Evolutionary conservation across 1,140 invertebrate species (phyloP).

Genomic region (Pseudomyrmex gracilis): DNA sequence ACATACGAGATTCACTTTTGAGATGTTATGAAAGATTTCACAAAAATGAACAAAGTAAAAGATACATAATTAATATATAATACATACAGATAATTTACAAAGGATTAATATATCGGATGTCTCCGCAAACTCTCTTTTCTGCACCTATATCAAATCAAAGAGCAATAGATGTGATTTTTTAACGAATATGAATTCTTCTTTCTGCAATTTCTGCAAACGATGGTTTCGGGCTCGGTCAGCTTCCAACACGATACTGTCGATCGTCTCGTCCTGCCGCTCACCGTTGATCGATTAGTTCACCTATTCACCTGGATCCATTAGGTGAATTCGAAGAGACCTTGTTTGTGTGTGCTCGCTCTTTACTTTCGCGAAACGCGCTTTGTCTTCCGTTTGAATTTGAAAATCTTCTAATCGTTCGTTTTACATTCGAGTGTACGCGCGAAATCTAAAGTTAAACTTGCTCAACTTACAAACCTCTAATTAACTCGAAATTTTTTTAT

Average conservation of each 20-base stretch:
- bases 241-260: background rate
- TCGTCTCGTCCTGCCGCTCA: slow-evolving; percentile 27
- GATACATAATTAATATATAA: no score
- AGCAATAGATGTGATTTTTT: background rate
- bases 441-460: background rate
- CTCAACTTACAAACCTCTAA: background rate
- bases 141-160: no score
- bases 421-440: background rate
- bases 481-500: background rate
- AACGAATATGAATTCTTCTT: background rate
- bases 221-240: no score
- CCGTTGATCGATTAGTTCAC: slow-evolving; percentile 46
- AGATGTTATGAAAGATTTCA: no score
- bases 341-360: slow-evolving; percentile 3
- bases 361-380: slow-evolving; percentile 4
- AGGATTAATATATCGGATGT: no score
- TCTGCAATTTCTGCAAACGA: background rate
- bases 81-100: no score
- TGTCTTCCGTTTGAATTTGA: background rate
- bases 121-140: no score
- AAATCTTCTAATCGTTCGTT: background rate
- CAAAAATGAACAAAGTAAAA: no score
- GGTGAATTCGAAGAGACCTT: slow-evolving; percentile 32
- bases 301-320: slow-evolving; percentile 42
- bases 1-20: no score